A percentile compares a stretch with the other conserved stretches of the same genome.
These are phyloP conservation scores for Malacoctenus gilli DNA, from an alignment of 2,797 vertebrate genomes.

Conservation along the genomic window DNA sequence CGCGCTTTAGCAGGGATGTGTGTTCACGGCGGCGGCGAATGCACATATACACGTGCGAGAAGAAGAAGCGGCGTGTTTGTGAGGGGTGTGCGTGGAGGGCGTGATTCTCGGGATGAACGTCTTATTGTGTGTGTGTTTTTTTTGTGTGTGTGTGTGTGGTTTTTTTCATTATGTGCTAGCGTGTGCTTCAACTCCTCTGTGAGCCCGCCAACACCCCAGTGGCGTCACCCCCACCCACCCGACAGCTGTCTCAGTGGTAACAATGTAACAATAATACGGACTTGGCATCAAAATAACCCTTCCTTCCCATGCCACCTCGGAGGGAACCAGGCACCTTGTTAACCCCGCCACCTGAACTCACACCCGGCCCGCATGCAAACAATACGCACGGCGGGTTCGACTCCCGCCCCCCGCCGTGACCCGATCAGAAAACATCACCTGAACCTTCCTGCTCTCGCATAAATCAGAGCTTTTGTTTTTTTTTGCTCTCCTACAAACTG, in stretches of 20 bases:
- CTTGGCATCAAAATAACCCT: slow-evolving; percentile 73
- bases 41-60: slow-evolving; percentile 10
- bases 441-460: too few relatives aligned
- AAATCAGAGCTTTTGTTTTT: too few relatives aligned
- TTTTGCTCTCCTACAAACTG: too few relatives aligned
- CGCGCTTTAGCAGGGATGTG: slow-evolving; percentile 28
- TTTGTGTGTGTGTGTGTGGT: too few relatives aligned
- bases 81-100: slow-evolving; percentile 27
- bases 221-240: slow-evolving; percentile 57
- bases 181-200: slow-evolving; percentile 59
- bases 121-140: slow-evolving; percentile 15
- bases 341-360: slow-evolving; percentile 75
- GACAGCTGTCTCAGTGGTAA: slow-evolving; percentile 77
- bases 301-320: slow-evolving; percentile 61
- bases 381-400: slow-evolving; percentile 47
- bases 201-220: slow-evolving; percentile 59
- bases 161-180: too few relatives aligned
- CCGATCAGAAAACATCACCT: neutral
- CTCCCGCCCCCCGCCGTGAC: slow-evolving; percentile 7
- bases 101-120: slow-evolving; percentile 55
- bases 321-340: slow-evolving; percentile 71
- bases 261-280: slow-evolving; percentile 72
- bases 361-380: slow-evolving; percentile 58
- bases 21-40: slow-evolving; percentile 37
- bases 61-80: slow-evolving; percentile 27